A percentile compares a stretch with the other conserved stretches of the same genome.
Evolutionary conservation across 2,797 vertebrate genomes (phyloP).

Genomic region (Phataginus tricuspis): DNA sequence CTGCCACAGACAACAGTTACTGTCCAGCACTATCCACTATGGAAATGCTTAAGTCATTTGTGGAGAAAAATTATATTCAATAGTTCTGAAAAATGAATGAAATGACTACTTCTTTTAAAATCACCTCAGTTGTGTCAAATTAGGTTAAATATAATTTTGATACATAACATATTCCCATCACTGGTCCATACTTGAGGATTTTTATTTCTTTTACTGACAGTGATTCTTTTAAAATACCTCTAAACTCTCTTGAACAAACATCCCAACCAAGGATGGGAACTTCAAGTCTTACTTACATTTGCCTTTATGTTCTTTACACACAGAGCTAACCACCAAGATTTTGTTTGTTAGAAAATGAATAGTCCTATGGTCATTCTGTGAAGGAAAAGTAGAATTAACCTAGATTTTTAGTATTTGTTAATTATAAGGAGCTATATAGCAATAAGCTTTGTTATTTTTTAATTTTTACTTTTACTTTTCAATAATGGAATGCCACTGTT

Average conservation of each 20-base stretch:
- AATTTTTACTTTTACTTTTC: background rate
- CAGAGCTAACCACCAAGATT: background rate
- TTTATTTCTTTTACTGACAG: background rate
- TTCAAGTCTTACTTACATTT: background rate
- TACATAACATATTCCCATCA: background rate
- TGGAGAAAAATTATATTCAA: background rate
- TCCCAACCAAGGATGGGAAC: background rate
- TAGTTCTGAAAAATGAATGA: background rate
- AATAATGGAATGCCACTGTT: background rate
- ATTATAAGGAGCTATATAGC: background rate
- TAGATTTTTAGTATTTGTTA: background rate
- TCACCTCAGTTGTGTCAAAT: background rate
- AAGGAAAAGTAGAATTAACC: background rate
- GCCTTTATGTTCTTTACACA: background rate
- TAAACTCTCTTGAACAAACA: background rate
- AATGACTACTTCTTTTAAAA: background rate
- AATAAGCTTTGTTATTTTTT: background rate
- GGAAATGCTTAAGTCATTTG: background rate
- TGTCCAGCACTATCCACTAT: fast-evolving
- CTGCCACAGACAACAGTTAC: background rate
- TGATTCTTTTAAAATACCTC: background rate
- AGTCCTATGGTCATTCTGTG: background rate
- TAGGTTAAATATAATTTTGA: background rate
- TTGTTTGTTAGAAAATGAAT: background rate
- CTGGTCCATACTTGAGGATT: background rate